Conservation (phyloP, 2,797 vertebrate species). For the Gymnoscopelus braueri region DNA sequence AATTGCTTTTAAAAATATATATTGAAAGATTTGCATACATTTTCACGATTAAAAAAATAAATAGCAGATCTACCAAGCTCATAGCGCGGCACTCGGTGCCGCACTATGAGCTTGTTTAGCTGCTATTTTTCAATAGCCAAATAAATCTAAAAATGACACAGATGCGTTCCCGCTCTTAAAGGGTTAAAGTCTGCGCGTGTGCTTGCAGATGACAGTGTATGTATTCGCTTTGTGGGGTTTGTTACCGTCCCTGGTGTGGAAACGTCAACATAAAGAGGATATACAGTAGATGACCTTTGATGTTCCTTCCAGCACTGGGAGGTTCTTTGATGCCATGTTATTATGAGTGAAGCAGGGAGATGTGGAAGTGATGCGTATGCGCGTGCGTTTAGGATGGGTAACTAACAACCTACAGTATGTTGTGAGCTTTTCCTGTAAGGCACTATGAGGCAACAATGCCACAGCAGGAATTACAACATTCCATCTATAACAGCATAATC, state of each 20-base stretch:
- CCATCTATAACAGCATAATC: too few relatives aligned
- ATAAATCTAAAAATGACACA: too few relatives aligned
- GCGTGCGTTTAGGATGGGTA: neutral
- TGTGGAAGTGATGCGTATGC: neutral
- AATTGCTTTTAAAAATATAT: too few relatives aligned
- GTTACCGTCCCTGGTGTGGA: neutral
- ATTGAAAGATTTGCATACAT: too few relatives aligned
- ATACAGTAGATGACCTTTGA: constrained; percentile 14
- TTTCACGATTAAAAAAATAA: too few relatives aligned
- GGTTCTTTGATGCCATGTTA: constrained; percentile 13
- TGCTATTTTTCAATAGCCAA: too few relatives aligned
- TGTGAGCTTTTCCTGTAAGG: neutral
- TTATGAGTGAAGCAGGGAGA: neutral
- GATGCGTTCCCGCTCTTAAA: too few relatives aligned
- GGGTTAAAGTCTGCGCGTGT: neutral
- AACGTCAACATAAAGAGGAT: constrained; percentile 10
- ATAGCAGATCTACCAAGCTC: too few relatives aligned
- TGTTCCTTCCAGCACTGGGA: constrained; percentile 3
- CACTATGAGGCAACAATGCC: neutral
- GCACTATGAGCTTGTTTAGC: too few relatives aligned
- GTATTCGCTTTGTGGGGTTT: constrained; percentile 2
- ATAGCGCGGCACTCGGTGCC: too few relatives aligned
- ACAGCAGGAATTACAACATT: too few relatives aligned
- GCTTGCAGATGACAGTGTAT: neutral
- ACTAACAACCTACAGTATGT: neutral